Base-by-base conservation (phyloP, 2,113 vertebrate genomes). In the Odontophorus gujanensis region DNA sequence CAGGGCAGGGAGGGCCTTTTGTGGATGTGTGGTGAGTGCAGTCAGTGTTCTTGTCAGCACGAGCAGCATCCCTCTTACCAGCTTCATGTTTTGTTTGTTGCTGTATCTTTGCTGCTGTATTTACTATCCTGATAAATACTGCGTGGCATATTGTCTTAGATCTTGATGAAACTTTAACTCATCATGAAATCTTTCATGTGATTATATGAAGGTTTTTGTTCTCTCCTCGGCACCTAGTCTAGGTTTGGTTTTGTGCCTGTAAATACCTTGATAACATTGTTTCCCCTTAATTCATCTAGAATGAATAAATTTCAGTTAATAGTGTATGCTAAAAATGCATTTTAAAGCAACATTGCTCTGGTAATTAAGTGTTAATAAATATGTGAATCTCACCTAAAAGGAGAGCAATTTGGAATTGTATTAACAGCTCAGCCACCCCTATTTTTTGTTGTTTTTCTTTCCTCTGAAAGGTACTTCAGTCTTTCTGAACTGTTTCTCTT, bases 401-500 rank as follows among this genome's bases (percentile, higher is more conserved):
- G 50, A 76, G 13, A 59, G 8, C 32, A 47, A 16, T 59, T 63
- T 77, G 34, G 24, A 73, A 74, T 71, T 79, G 61, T 22, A 32
- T 47, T 85, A n/a, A 11, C 32, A 79, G 12, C 43, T 73, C 10
- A 66, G 20, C 30, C 68, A 85, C 22, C 21, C 5, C 17, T 57
- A 28, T 1, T 88, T 14, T 65, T 80, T 81, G 85, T 63, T 73
- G 14, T 81, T 58, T 76, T n/a, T 76, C 30, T 15, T 81, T 61
- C 76, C 30, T 22, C 36, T 59, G 71, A 53, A 81, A 65, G 76
- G 36, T n/a, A 5, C 25, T 79, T 53, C 2, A 32, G 28, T 53
- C 48, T 80, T 92, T 89, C 58, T 91, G 73, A 89, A 59, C 32
- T 53, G 13, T 73, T 92, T 18, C 12, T 87, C 26, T 83, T 84